phyloP scores from a whole-genome alignment of 2,888 invertebrate species.

The Sepiola atlantica region DNA sequence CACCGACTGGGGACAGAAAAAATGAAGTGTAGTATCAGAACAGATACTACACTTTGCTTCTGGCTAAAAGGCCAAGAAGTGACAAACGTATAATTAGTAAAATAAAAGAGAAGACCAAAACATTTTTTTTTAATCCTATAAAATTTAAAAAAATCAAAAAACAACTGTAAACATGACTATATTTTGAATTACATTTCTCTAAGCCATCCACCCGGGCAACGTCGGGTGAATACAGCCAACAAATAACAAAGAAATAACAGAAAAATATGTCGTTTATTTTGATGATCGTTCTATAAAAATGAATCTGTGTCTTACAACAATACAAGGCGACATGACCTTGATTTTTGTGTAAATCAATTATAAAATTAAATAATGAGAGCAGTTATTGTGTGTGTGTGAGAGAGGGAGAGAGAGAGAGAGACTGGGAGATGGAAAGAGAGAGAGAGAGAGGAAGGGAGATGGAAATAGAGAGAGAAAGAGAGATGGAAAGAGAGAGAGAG shows the following conservation, averaged over 20 bases:
- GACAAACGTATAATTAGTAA: too few relatives aligned
- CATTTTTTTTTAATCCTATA: too few relatives aligned
- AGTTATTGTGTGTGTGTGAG: too few relatives aligned
- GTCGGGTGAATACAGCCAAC: not conserved
- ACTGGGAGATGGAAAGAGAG: not conserved
- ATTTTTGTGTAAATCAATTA: not conserved
- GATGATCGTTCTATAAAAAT: not conserved
- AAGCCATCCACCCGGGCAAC: too few relatives aligned
- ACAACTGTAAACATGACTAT: too few relatives aligned
- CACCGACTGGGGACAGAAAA: too few relatives aligned
- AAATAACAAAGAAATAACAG: not conserved
- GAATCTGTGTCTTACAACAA: not conserved
- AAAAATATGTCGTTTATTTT: not conserved
- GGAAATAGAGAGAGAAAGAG: not conserved
- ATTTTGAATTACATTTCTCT: too few relatives aligned
- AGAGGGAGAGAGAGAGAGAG: not conserved
- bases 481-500: not conserved
- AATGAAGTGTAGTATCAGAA: too few relatives aligned
- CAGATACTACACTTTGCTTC: too few relatives aligned
- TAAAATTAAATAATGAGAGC: not conserved
- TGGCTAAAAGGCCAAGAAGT: too few relatives aligned
- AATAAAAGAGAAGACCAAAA: too few relatives aligned
- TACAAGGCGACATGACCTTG: not conserved
- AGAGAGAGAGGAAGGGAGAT: not conserved
- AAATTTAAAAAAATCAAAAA: too few relatives aligned